Conservation (phyloP, 2,888 invertebrate species). For the Pristionchus entomophagus region DNA sequence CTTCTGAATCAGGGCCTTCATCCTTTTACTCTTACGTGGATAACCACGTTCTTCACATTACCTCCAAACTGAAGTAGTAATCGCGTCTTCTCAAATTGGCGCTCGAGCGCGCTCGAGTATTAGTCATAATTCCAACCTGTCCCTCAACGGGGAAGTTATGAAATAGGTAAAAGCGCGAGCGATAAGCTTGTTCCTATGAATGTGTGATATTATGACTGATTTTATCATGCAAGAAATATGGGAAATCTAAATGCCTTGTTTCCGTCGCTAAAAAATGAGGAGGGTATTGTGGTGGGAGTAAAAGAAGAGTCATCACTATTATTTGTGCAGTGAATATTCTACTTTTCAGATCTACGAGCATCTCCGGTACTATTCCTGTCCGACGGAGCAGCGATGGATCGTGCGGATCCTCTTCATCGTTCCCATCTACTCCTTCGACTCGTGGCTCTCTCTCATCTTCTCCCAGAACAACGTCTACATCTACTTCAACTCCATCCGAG, state of each 20-base stretch:
- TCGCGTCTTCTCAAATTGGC: not conserved
- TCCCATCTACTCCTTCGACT: constrained; percentile 97
- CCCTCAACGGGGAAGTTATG: not conserved
- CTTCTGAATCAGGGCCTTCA: too few relatives aligned
- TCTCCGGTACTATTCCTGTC: constrained; percentile 97
- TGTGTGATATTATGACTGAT: too few relatives aligned
- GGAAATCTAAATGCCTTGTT: not conserved
- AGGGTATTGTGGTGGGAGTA: too few relatives aligned
- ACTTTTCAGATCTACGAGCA: constrained; percentile 98
- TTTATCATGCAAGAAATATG: too few relatives aligned
- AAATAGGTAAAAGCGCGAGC: not conserved
- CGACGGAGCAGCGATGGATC: constrained; percentile 99
- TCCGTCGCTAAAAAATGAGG: not conserved
- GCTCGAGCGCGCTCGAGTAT: not conserved
- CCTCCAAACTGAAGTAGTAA: too few relatives aligned
- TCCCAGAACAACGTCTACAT: constrained; percentile 98
- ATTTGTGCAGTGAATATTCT: too few relatives aligned
- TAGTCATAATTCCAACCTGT: not conserved
- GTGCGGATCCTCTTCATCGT: constrained; percentile 98
- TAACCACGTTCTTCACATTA: not conserved
- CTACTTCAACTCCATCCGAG: constrained; percentile 98
- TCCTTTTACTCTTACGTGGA: too few relatives aligned
- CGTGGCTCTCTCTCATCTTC: constrained; percentile 97
- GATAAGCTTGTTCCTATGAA: too few relatives aligned
- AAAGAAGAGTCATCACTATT: too few relatives aligned